phyloP scores from a whole-genome alignment of 2,797 vertebrate genomes.

The Pelodytes ibericus region DNA sequence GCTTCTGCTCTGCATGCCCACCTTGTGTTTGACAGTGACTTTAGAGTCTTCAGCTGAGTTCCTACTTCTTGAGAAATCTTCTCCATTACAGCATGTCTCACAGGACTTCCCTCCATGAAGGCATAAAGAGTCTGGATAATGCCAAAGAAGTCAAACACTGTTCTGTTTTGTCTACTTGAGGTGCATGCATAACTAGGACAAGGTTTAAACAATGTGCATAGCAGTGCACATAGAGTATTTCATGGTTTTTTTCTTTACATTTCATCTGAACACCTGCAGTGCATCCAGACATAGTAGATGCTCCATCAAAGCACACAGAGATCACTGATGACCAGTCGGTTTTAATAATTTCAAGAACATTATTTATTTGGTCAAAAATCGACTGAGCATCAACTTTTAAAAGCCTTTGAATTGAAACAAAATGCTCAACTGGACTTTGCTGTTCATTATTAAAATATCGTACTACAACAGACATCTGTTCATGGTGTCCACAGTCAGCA shows the following conservation, averaged over 20 bases:
- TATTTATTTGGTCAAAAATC: conserved; percentile 1
- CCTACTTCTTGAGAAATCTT: conserved; percentile 1
- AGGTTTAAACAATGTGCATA: conserved; percentile 1
- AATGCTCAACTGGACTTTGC: background rate
- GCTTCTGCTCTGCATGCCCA: conserved; percentile 19
- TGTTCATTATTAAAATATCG: background rate
- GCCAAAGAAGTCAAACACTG: background rate
- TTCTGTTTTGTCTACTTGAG: conserved; percentile 12
- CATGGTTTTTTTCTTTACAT: conserved; percentile 2
- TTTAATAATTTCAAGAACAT: background rate
- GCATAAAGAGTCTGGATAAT: conserved; percentile 6
- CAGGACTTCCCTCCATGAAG: conserved; percentile 12
- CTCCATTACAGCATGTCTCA: conserved; percentile 13
- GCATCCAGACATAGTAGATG: conserved; percentile 2
- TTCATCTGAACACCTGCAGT: conserved; percentile 2
- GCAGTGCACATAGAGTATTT: background rate
- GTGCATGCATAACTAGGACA: background rate
- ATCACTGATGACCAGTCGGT: conserved; percentile 6
- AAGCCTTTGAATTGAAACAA: conserved; percentile 1
- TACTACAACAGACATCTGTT: conserved; percentile 25
- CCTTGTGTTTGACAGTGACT: background rate
- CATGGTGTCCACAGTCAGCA: conserved; percentile 25
- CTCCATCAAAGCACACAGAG: conserved; percentile 7
- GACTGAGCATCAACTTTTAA: conserved; percentile 13
- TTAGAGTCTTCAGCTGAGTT: conserved; percentile 13